A percentile compares a stretch with the other conserved stretches of the same genome.
Conservation (phyloP, 2,797 vertebrate genomes). For the Syndactyla subalaris region DNA sequence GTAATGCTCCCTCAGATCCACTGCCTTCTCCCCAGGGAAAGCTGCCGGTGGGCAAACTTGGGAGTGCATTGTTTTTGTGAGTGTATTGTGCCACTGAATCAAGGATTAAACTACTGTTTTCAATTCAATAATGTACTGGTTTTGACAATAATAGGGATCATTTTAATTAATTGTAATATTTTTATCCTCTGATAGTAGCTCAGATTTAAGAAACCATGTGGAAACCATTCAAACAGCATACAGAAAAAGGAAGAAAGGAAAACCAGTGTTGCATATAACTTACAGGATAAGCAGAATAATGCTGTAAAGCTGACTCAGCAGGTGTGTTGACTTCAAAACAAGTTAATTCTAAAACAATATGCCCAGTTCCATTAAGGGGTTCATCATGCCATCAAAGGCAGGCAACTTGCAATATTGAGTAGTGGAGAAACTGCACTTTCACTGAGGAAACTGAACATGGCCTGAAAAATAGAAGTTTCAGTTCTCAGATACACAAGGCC, state of each 20-base stretch:
- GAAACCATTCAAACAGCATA: not conserved
- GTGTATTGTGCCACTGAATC: not conserved
- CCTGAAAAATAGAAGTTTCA: not conserved
- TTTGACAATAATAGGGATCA: not conserved
- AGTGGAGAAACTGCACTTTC: not conserved
- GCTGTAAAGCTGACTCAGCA: not conserved
- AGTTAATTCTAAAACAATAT: not conserved
- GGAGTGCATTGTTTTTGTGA: not conserved
- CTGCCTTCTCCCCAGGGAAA: not conserved
- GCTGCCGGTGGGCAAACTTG: not conserved
- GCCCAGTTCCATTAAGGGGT: not conserved
- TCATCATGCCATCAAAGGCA: not conserved
- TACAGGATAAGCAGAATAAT: not conserved
- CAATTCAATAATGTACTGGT: not conserved
- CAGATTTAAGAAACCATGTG: not conserved
- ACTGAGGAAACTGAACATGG: not conserved
- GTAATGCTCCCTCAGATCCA: not conserved
- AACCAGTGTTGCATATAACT: not conserved
- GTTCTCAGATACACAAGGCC: not conserved
- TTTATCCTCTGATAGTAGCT: slow-evolving; percentile 8
- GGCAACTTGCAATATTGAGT: not conserved
- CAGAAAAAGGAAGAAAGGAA: not conserved
- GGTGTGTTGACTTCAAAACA: not conserved
- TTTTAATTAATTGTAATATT: slow-evolving; percentile 2
- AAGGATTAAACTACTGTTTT: not conserved